Conservation (phyloP, 2,113 vertebrate species). For the Acrocephalus kingi region DNA sequence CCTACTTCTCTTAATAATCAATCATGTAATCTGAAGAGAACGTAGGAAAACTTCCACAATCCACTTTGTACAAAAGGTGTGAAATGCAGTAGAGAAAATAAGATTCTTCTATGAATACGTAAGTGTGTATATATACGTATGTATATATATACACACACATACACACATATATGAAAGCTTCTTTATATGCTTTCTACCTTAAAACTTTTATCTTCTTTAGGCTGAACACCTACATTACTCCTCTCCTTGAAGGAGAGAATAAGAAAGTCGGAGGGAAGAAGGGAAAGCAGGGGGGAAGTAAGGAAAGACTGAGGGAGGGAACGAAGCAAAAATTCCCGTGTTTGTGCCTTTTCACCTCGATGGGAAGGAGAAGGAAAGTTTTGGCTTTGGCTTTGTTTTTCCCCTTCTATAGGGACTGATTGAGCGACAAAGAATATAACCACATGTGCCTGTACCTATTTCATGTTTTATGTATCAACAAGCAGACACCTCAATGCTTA, state of each 20-base stretch:
- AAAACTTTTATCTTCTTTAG: background rate
- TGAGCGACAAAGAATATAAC: constrained; percentile 54
- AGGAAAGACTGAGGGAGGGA: background rate
- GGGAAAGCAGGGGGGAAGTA: background rate
- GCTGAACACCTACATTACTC: background rate
- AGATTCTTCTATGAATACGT: background rate
- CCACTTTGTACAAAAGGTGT: background rate
- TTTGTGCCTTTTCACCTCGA: constrained; percentile 46
- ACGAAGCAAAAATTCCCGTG: constrained; percentile 7
- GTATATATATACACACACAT: background rate
- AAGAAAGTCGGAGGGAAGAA: background rate
- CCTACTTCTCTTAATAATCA: background rate
- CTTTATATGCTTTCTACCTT: background rate
- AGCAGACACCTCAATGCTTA: background rate
- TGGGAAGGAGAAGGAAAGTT: background rate
- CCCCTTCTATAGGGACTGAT: background rate
- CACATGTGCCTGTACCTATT: background rate
- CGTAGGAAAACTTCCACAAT: background rate
- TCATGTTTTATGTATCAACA: background rate
- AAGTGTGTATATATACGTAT: too few relatives aligned
- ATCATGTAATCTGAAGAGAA: background rate
- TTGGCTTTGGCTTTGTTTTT: background rate
- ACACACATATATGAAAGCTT: background rate
- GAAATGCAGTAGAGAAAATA: background rate
- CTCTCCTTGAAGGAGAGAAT: background rate